Conservation (phyloP, 2,113 vertebrate species). For the Xiphophorus maculatus region DNA sequence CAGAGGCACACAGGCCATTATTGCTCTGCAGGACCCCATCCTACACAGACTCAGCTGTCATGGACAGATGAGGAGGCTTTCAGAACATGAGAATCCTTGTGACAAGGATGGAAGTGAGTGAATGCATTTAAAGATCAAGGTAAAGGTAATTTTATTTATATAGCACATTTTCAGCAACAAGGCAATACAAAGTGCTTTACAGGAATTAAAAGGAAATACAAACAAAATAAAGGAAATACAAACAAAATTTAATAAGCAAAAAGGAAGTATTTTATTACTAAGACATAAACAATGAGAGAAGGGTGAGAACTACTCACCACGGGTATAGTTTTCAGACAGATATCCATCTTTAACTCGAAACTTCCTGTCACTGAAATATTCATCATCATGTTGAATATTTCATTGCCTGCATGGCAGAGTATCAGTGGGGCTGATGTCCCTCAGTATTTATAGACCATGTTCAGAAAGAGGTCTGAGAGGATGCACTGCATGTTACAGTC, state of each 20-base stretch:
- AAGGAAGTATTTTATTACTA: constrained; percentile 7
- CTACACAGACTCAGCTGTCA: constrained; percentile 42
- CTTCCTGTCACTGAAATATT: constrained; percentile 75
- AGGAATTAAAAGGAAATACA: no score
- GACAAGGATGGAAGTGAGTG: constrained; percentile 6
- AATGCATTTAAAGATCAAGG: not conserved
- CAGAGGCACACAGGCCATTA: constrained; percentile 51
- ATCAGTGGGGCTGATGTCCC: constrained; percentile 34
- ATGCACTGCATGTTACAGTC: constrained; percentile 7
- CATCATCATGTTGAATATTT: constrained; percentile 75
- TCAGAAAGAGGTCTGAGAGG: constrained; percentile 35
- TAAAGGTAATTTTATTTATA: no score
- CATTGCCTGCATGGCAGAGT: constrained; percentile 54
- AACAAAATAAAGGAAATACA: no score
- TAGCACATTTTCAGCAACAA: no score
- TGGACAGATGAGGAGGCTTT: constrained; percentile 20
- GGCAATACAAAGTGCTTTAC: no score
- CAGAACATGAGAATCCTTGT: constrained; percentile 7
- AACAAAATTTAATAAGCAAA: not conserved
- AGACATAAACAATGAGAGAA: not conserved
- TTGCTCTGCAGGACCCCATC: constrained; percentile 35
- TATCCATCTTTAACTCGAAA: constrained; percentile 60
- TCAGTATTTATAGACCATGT: constrained; percentile 32
- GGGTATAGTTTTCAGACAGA: constrained; percentile 34
- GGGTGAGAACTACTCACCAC: not conserved